Evolutionary conservation across 2,797 vertebrate genomes (phyloP).

Genomic region (Nasua narica): DNA sequence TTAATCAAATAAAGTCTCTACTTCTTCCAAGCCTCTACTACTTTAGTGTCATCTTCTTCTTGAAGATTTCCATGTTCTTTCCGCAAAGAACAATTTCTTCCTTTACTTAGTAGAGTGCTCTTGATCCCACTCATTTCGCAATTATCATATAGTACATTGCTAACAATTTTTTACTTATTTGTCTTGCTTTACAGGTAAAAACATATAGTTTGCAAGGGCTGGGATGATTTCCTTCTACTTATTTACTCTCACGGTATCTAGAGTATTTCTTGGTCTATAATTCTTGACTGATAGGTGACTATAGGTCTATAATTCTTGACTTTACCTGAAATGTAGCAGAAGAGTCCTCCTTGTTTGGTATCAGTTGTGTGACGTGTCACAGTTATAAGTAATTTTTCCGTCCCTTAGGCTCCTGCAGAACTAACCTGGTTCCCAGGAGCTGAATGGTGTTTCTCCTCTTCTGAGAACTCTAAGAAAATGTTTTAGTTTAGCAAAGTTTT

Average conservation of each 20-base stretch:
- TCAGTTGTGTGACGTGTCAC: neutral
- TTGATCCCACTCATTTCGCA: neutral
- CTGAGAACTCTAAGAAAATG: neutral
- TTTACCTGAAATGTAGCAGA: neutral
- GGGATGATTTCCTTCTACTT: neutral
- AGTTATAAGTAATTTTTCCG: neutral
- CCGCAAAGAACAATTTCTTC: neutral
- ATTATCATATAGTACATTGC: neutral
- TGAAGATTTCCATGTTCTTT: neutral
- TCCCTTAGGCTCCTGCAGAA: neutral
- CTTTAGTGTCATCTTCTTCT: neutral
- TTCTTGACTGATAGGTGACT: neutral
- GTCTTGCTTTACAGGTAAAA: neutral
- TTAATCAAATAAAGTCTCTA: neutral
- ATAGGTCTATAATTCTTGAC: neutral
- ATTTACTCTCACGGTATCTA: neutral
- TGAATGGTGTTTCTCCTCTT: neutral
- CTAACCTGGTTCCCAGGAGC: neutral
- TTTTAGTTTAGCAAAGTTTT: neutral
- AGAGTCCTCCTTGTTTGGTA: neutral
- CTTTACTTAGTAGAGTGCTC: neutral
- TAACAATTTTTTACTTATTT: slow-evolving; percentile 15
- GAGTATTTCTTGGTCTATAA: neutral
- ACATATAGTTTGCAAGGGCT: neutral
- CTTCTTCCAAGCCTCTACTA: neutral